Base-by-base conservation (phyloP, 2,888 invertebrate species). In the Nephrotoma flavescens region DNA sequence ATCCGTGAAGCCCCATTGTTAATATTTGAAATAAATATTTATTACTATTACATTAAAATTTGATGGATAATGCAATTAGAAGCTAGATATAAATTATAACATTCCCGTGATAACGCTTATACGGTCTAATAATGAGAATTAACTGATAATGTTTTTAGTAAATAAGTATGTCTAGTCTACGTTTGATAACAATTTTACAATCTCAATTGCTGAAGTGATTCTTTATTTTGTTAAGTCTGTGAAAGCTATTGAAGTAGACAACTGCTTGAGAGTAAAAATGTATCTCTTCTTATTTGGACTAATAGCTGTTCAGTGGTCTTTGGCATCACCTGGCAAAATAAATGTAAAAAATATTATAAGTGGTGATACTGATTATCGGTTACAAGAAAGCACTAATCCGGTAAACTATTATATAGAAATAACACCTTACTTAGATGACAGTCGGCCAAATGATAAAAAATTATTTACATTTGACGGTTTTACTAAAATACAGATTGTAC, bases 401-500 rank as follows among this genome's bases (percentile, higher is more conserved):
- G 89, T 88, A 0, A 90, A 90, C 12, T 95, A 95, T 88, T 90
- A 92, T 42, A 91, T 95, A 0, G 88, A 90, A 0, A 88, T 95
- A 5, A 91, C 90, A 0, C 94, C 94, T 0, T 92, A 93, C 88
- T 91, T 94, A 4, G 89, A 88, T n/a, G 87, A 15, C 6, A 45
- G 9, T 9, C 19, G 41, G 6, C 83, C 83, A 83, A 31, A 15
- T 15, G 19, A 6, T 12, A 71, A 85, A 6, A 89, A 89, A 5
- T 88, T 87, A 11, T 92, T 91, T 86, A 91, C 89, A 2, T 92
- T 92, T 86, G 90, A 91, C 87, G 92, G 91, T 7, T 89, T 89
- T 86, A 90, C 89, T 7, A 88, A 90, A 9, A 41, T 83, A 83
- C 19, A 19, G 11, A 9, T 83, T 83, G 0, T 83, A 19, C 7